Evolutionary conservation across 2,797 vertebrate genomes (phyloP).

Genomic region (Allobates femoralis): DNA sequence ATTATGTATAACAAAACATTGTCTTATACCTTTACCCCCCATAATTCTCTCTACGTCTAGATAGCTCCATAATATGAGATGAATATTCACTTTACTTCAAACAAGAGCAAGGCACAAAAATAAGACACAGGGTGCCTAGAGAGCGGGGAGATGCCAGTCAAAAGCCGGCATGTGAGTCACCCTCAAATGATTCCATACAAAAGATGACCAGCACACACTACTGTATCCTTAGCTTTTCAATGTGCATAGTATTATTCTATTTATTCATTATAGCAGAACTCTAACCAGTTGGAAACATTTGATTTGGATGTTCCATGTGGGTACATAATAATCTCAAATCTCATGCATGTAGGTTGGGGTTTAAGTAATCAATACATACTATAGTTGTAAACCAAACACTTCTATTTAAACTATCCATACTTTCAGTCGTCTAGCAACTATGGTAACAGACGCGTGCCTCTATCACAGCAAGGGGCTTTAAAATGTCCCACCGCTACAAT

Average conservation of each 20-base stretch:
- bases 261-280: slow-evolving; percentile 37
- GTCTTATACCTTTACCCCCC: slow-evolving; percentile 8
- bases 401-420: neutral
- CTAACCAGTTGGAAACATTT: slow-evolving; percentile 25
- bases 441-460: slow-evolving; percentile 36
- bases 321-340: slow-evolving; percentile 10
- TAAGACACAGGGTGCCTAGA: slow-evolving; percentile 48
- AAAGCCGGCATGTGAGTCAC: slow-evolving; percentile 48
- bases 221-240: slow-evolving; percentile 28
- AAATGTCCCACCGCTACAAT: neutral
- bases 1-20: slow-evolving; percentile 2
- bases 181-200: slow-evolving; percentile 51
- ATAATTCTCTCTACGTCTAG: neutral
- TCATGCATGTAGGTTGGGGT: slow-evolving; percentile 29
- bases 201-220: slow-evolving; percentile 31
- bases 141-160: slow-evolving; percentile 49
- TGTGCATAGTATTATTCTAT: slow-evolving; percentile 18
- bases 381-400: slow-evolving; percentile 1
- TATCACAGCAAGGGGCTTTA: neutral
- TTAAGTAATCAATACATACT: neutral
- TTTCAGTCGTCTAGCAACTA: slow-evolving; percentile 11
- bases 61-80: slow-evolving; percentile 28
- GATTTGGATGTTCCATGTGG: neutral
- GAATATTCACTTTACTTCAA: slow-evolving; percentile 39
- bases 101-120: slow-evolving; percentile 39